Evolutionary conservation across 2,113 vertebrate species (phyloP), one percentile per base, ranked within the genome.

Genomic region (Meleagris gallopavo): DNA sequence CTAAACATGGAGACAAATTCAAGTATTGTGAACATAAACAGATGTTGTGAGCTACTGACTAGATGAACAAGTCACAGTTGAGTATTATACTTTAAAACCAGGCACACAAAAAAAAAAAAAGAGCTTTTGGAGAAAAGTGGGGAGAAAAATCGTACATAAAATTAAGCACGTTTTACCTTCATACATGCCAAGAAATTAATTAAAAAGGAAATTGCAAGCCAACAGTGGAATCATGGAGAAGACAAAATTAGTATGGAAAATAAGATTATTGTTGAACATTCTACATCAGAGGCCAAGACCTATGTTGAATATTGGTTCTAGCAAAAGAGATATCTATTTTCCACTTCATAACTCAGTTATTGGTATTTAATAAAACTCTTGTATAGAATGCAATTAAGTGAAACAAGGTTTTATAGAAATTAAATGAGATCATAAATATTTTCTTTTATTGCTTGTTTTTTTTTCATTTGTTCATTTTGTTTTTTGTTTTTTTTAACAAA

Each of bases 161-260:
- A 91, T 77, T 83, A 92, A 94, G 76, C n/a, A 85, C 57, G 17
- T 58, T 92, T 91, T 95, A 66, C 65, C 50, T 93, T 93, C 80
- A 75, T 65, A 87, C 83, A 85, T 93, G 93, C 94, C 95, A 97
- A 96, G 76, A 95, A 94, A 90, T 75, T 96, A 96, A 97, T 97
- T 97, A 94, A 95, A 94, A 93, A 94, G 87, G 54, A 95, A 97
- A 95, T 83, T 93, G 57, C 75, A 95, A 64, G 58, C 86, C 92
- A 92, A 76, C 71, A 70, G 58, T 86, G 52, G 75, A 93, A 93
- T 92, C 73, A 25, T 36, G 93, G 72, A 20, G 81, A 92, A 93
- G 88, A 83, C 30, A 85, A 95, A 96, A 80, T 86, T 95, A 96
- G 86, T 84, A 85, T 62, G 34, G 60, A 57, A 93, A 95, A 95